These are phyloP conservation scores for Trissolcus japonicus DNA, from an alignment of 2,888 invertebrate species.

Conservation along the genomic window DNA sequence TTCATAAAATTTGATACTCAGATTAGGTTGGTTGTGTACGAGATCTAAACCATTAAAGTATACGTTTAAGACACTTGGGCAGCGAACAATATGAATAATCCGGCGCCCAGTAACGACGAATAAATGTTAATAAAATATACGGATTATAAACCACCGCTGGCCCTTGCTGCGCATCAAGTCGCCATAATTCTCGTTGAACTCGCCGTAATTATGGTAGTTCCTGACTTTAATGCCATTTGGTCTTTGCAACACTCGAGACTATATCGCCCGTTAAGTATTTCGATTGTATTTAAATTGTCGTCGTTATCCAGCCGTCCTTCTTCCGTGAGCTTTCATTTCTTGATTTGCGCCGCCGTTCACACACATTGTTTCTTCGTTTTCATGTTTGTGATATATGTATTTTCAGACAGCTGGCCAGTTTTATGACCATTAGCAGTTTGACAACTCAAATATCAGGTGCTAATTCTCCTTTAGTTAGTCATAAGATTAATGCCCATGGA, in stretches of 20 bases:
- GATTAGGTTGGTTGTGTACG: background rate
- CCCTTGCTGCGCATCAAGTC: conserved; percentile 61
- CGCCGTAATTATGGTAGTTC: conserved; percentile 66
- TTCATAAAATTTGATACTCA: too few relatives aligned
- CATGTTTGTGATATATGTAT: conserved; percentile 30
- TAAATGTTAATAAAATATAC: conserved; percentile 72
- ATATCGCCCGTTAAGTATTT: conserved; percentile 63
- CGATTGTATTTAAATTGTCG: conserved; percentile 68
- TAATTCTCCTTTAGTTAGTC: conserved; percentile 45
- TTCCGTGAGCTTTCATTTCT: conserved; percentile 35
- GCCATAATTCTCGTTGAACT: conserved; percentile 67
- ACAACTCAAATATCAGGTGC: conserved; percentile 40
- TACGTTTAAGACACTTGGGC: conserved; percentile 15
- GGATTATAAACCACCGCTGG: conserved; percentile 59
- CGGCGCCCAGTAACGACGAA: conserved; percentile 65
- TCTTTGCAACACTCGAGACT: conserved; percentile 56
- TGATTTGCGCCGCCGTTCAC: conserved; percentile 30
- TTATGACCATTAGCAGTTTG: conserved; percentile 40
- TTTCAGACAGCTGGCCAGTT: conserved; percentile 28
- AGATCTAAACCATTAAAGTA: background rate
- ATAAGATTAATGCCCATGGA: conserved; percentile 21
- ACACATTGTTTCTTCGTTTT: conserved; percentile 39
- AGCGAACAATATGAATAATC: conserved; percentile 65
- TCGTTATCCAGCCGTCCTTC: conserved; percentile 50
- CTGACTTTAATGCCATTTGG: conserved; percentile 55